These are phyloP conservation scores for Squalus acanthias DNA, from an alignment of 2,797 vertebrate genomes.

Conservation along the genomic window DNA sequence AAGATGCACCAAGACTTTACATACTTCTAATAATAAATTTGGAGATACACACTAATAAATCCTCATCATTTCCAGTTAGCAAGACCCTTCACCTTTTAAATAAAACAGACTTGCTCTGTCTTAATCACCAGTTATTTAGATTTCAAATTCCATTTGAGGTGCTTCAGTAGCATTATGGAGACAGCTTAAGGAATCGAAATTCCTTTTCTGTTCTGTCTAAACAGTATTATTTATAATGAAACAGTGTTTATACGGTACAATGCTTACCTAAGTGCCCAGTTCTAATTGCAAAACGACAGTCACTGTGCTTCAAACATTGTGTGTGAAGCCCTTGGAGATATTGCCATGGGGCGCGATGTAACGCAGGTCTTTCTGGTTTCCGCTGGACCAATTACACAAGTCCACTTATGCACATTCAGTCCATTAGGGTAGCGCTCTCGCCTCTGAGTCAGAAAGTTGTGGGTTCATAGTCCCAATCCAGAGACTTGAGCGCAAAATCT, in stretches of 20 bases:
- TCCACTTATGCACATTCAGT: neutral
- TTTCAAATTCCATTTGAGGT: neutral
- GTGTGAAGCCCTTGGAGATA: neutral
- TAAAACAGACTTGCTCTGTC: neutral
- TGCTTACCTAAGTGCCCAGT: neutral
- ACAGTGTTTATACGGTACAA: neutral
- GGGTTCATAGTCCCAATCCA: neutral
- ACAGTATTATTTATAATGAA: neutral
- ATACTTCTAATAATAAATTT: neutral
- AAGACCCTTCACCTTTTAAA: neutral
- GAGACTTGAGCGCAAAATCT: neutral
- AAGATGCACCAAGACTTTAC: neutral
- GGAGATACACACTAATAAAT: neutral
- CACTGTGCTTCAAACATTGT: neutral
- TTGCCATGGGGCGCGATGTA: no score
- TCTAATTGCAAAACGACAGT: no score
- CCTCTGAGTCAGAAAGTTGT: neutral
- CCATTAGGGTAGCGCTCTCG: neutral
- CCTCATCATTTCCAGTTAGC: neutral
- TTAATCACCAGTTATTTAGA: neutral
- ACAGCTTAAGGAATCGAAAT: neutral
- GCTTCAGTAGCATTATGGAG: neutral
- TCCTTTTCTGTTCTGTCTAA: neutral
- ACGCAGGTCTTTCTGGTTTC: neutral
- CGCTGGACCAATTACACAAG: neutral